Conservation (phyloP, 2,888 invertebrate genomes). For the Pseudococcus jackbeardsleyi region DNA sequence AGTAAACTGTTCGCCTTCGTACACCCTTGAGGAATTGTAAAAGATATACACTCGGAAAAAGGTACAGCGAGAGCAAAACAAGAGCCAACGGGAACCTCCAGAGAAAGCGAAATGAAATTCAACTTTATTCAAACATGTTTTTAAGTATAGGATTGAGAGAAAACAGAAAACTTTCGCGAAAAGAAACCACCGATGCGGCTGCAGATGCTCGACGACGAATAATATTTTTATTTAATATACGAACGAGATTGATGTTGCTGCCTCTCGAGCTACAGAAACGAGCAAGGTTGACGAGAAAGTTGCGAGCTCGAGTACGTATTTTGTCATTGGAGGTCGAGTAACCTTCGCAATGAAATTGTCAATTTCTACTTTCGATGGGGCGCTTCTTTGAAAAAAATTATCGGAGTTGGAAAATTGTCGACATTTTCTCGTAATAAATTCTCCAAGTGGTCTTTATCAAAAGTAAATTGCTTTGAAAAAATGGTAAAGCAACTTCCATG, state of each 20-base stretch:
- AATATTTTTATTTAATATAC: constrained; percentile 8
- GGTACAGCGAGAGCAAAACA: background rate
- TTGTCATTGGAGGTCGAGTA: too few relatives aligned
- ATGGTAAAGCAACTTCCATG: too few relatives aligned
- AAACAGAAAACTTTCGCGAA: background rate
- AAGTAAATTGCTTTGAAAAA: too few relatives aligned
- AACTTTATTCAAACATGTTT: constrained; percentile 23
- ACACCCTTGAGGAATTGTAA: background rate
- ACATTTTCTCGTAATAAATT: too few relatives aligned
- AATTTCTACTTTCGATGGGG: too few relatives aligned
- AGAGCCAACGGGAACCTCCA: background rate
- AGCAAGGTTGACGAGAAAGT: too few relatives aligned
- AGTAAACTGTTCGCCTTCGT: background rate
- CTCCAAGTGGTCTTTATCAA: too few relatives aligned
- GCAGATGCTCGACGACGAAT: background rate
- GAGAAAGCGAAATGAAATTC: constrained; percentile 18
- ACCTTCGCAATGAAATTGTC: too few relatives aligned
- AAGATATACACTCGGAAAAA: background rate
- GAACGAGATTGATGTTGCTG: background rate
- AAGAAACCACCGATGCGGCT: background rate
- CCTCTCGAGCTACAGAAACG: too few relatives aligned
- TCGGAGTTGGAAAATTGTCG: too few relatives aligned
- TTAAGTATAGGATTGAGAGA: background rate
- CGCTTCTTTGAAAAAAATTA: too few relatives aligned
- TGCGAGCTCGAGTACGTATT: too few relatives aligned